These are phyloP conservation scores for Anoplophora glabripennis DNA, from an alignment of 1,140 invertebrate species.

Conservation along the genomic window DNA sequence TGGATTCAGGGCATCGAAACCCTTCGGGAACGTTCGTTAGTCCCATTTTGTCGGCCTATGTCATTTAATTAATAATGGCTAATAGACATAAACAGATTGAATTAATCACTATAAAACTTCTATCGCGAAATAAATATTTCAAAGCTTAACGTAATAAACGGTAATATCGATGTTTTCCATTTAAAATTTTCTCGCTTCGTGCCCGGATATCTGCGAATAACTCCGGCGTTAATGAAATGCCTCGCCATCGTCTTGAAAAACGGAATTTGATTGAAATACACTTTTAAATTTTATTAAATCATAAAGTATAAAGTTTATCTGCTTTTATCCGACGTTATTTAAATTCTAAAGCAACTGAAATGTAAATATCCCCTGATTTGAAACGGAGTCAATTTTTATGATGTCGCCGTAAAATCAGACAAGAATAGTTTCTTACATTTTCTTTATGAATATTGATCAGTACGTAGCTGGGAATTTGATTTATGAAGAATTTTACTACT, in stretches of 20 bases:
- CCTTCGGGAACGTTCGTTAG: no score
- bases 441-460: constrained; percentile 5
- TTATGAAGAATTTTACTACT: neutral
- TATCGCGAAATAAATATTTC: no score
- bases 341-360: constrained; percentile 2
- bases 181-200: no score
- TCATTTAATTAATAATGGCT: no score
- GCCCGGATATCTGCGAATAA: no score
- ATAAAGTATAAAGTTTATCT: constrained; percentile 18
- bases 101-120: no score
- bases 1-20: no score
- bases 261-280: constrained; percentile 20
- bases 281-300: constrained; percentile 19
- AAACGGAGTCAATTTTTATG: constrained; percentile 1
- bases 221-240: no score
- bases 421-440: constrained; percentile 2
- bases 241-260: neutral
- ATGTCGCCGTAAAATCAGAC: neutral
- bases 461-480: neutral
- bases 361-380: constrained; percentile 5
- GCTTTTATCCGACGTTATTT: constrained; percentile 3
- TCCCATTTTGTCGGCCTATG: no score
- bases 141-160: no score
- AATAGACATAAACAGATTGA: no score
- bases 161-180: no score